These are phyloP conservation scores for Sycophaga agraensis DNA, from an alignment of 1,140 invertebrate genomes.

Conservation along the genomic window DNA sequence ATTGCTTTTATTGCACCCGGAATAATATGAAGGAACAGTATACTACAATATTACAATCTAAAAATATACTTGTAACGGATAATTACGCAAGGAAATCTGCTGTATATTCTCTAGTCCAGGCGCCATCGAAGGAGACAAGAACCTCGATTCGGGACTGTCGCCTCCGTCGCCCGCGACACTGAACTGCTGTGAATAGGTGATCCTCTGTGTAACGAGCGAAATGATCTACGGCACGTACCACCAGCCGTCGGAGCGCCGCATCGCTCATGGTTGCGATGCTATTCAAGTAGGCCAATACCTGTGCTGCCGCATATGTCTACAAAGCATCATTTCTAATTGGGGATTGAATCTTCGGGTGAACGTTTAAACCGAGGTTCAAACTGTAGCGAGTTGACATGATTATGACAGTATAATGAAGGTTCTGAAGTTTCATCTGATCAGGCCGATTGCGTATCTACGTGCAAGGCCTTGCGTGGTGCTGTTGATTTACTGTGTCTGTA, in stretches of 20 bases:
- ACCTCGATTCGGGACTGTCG: conserved; percentile 53
- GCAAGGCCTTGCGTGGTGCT: too few relatives aligned
- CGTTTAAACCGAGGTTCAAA: too few relatives aligned
- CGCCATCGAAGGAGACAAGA: conserved; percentile 57
- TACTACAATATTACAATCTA: too few relatives aligned
- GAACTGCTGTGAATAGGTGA: conserved; percentile 34
- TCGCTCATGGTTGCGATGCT: conserved; percentile 37
- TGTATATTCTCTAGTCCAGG: conserved; percentile 59
- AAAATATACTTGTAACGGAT: too few relatives aligned
- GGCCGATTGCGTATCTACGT: too few relatives aligned
- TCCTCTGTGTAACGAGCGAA: conserved; percentile 38
- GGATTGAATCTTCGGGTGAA: too few relatives aligned
- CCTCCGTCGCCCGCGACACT: conserved; percentile 44
- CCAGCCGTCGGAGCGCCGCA: conserved; percentile 32
- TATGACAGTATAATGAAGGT: too few relatives aligned
- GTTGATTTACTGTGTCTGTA: too few relatives aligned
- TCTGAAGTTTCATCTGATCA: too few relatives aligned
- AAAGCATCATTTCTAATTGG: not conserved
- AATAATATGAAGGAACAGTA: too few relatives aligned
- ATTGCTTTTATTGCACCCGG: too few relatives aligned
- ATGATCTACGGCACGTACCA: conserved; percentile 29
- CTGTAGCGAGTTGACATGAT: too few relatives aligned
- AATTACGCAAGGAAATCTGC: conserved; percentile 60
- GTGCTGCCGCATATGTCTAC: conserved; percentile 39
- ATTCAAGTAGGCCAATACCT: conserved; percentile 39